phyloP scores from a whole-genome alignment of 1,140 invertebrate genomes.

The Musca domestica region DNA sequence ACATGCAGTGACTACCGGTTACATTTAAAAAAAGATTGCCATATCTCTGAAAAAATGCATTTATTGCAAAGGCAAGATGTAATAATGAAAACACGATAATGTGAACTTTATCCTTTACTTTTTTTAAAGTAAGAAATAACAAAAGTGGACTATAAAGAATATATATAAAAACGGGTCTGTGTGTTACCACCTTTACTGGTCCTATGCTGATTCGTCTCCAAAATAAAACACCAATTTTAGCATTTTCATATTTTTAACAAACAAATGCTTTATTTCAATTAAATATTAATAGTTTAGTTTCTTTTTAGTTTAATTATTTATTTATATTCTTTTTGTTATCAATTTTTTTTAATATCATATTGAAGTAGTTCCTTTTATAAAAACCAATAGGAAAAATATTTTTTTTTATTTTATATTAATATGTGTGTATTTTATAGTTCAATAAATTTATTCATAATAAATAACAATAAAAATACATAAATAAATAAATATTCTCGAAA shows the following conservation, averaged over 20 bases:
- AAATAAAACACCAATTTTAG: constrained; percentile 9
- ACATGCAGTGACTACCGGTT: no score
- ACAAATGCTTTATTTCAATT: constrained; percentile 20
- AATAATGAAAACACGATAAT: no score
- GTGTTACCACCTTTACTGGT: no score
- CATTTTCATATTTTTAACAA: constrained; percentile 24
- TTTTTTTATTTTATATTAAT: not conserved
- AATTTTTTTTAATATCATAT: constrained; percentile 6
- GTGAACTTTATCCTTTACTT: no score
- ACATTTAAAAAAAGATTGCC: no score
- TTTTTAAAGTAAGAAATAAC: no score
- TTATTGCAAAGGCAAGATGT: no score
- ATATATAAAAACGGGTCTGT: no score
- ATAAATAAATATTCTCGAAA: no score
- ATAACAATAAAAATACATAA: no score
- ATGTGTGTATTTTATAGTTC: not conserved
- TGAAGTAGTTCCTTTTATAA: constrained; percentile 5
- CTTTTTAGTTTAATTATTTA: not conserved
- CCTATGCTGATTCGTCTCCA: not conserved
- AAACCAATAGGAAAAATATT: constrained; percentile 14
- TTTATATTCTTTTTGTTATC: constrained; percentile 7
- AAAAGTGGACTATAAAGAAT: no score
- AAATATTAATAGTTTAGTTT: constrained; percentile 16
- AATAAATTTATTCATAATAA: constrained; percentile 15
- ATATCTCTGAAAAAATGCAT: no score